Evolutionary conservation across 2,888 invertebrate genomes (phyloP).

Genomic region (Noctua pronuba): DNA sequence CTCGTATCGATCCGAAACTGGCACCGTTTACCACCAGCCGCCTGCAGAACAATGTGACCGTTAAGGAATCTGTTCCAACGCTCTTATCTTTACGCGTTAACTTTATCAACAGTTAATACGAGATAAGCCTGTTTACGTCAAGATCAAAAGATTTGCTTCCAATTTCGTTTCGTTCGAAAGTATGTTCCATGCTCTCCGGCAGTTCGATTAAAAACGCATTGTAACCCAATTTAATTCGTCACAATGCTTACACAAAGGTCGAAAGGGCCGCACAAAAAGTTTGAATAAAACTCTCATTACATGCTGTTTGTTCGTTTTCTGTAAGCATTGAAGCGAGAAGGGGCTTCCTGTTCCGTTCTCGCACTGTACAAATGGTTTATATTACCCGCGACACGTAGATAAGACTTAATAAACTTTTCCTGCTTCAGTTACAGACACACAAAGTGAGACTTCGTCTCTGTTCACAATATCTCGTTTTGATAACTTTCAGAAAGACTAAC

Average conservation of each 20-base stretch:
- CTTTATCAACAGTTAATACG: slow-evolving; percentile 63
- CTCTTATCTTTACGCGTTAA: slow-evolving; percentile 69
- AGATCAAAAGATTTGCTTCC: slow-evolving; percentile 31
- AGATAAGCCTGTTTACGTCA: slow-evolving; percentile 49
- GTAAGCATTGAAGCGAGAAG: slow-evolving; percentile 78
- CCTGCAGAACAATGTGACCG: slow-evolving; percentile 69
- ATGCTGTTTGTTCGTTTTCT: slow-evolving; percentile 81
- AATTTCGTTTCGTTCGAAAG: slow-evolving; percentile 38
- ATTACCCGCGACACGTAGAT: slow-evolving; percentile 68
- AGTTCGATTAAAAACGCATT: slow-evolving; percentile 64
- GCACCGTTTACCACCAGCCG: slow-evolving; percentile 66
- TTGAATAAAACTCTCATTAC: slow-evolving; percentile 81
- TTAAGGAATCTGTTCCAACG: slow-evolving; percentile 69
- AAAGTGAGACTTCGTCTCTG: slow-evolving; percentile 41
- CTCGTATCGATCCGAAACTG: slow-evolving; percentile 76
- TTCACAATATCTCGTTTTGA: slow-evolving; percentile 59
- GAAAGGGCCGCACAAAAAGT: slow-evolving; percentile 82
- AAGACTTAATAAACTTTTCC: slow-evolving; percentile 73
- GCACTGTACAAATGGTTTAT: slow-evolving; percentile 67
- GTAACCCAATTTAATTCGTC: slow-evolving; percentile 69
- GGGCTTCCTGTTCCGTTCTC: slow-evolving; percentile 84
- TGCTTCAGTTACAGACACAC: slow-evolving; percentile 61
- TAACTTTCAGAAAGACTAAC: slow-evolving; percentile 49
- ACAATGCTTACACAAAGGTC: slow-evolving; percentile 75
- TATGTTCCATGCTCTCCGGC: slow-evolving; percentile 17